These are phyloP conservation scores for Xiphorhynchus elegans DNA, from an alignment of 2,113 vertebrate genomes.

Conservation along the genomic window DNA sequence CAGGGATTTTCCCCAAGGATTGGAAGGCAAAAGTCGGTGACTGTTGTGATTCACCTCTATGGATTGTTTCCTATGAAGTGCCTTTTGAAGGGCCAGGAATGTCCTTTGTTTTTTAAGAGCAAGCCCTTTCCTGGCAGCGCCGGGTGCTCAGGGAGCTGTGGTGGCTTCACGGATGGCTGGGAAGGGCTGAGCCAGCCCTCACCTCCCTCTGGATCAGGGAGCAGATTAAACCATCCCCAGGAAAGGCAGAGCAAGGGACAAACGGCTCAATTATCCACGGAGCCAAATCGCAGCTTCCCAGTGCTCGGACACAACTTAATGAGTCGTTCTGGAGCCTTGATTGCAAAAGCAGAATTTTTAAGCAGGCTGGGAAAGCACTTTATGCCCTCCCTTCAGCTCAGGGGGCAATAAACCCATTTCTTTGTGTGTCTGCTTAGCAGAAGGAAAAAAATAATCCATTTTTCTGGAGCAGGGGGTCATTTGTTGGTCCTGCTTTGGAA, in stretches of 20 bases:
- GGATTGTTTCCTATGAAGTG: neutral
- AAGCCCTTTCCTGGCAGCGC: neutral
- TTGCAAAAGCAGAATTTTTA: neutral
- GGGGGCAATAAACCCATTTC: neutral
- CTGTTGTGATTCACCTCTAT: neutral
- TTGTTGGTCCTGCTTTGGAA: slow-evolving; percentile 33
- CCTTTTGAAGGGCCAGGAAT: neutral
- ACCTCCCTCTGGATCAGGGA: neutral
- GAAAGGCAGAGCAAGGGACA: neutral
- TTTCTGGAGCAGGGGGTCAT: slow-evolving; percentile 39
- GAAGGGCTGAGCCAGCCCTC: neutral
- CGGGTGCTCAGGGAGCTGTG: neutral
- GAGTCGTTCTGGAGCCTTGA: neutral
- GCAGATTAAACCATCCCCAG: neutral
- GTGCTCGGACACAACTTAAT: neutral
- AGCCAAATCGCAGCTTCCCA: neutral
- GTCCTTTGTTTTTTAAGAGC: no score
- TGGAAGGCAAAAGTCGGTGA: neutral
- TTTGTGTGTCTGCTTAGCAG: slow-evolving; percentile 1
- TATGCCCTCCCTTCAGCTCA: neutral
- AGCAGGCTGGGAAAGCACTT: neutral
- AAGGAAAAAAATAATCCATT: slow-evolving; percentile 46
- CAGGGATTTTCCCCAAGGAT: neutral
- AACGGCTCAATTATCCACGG: neutral
- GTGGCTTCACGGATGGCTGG: neutral